Evolutionary conservation across 2,113 vertebrate species (phyloP).

Genomic region (Sphyrna mokarran): DNA sequence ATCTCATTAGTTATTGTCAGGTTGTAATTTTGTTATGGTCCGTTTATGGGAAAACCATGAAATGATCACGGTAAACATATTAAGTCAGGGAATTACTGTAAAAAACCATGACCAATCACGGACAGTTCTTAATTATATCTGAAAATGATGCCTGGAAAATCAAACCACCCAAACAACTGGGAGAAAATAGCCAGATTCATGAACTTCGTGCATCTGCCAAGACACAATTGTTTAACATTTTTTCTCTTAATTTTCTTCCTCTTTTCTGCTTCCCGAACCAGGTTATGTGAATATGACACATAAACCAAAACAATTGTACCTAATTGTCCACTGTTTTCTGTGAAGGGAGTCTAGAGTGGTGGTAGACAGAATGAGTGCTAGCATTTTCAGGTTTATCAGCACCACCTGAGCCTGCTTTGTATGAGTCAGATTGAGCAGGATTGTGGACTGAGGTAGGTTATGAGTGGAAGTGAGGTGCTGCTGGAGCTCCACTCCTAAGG

Average conservation of each 20-base stretch:
- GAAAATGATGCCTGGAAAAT: background rate
- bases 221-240: background rate
- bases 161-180: background rate
- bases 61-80: background rate
- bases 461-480: background rate
- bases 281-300: background rate
- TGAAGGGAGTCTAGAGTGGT: background rate
- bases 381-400: background rate
- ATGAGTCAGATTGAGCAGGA: background rate
- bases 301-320: background rate
- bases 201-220: background rate
- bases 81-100: background rate
- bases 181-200: background rate
- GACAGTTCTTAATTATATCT: background rate
- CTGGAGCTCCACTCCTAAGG: background rate
- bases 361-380: background rate
- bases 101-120: background rate
- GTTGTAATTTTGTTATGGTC: background rate
- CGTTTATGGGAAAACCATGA: background rate
- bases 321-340: background rate
- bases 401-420: background rate
- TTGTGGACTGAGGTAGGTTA: background rate
- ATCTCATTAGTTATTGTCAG: background rate
- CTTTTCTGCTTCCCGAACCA: background rate
- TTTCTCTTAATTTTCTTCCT: background rate